These are phyloP conservation scores for Phoxinus phoxinus DNA, from an alignment of 2,113 vertebrate species.

Conservation along the genomic window DNA sequence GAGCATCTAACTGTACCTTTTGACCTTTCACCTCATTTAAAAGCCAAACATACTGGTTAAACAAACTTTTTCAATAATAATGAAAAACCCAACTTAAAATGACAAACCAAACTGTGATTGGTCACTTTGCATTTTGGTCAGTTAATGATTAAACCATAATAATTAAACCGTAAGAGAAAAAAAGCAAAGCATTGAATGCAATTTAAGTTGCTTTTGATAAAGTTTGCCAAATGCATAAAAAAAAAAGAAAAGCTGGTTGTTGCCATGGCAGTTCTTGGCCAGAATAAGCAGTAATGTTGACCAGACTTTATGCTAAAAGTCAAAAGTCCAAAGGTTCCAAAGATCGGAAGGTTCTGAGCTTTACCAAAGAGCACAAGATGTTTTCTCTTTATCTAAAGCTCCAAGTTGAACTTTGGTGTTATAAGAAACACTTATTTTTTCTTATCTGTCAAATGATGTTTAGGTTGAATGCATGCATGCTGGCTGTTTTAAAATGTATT, in stretches of 20 bases:
- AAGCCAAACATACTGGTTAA: not conserved
- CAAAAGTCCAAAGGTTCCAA: not conserved
- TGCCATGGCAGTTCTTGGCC: not conserved
- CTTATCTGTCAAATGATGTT: not conserved
- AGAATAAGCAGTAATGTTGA: not conserved
- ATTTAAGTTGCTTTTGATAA: not conserved
- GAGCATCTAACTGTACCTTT: not conserved
- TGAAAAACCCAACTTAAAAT: not conserved
- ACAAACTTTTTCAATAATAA: not conserved
- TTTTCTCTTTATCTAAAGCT: not conserved
- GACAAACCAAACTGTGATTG: not conserved
- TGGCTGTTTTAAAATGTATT: not conserved
- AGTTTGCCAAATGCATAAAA: not conserved
- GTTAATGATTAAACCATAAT: no score
- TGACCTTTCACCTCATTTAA: not conserved
- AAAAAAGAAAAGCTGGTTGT: no score
- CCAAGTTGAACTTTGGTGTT: no score
- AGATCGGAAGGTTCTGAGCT: not conserved
- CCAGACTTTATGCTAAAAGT: not conserved
- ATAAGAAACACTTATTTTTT: not conserved
- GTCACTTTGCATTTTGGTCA: not conserved
- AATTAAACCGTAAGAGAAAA: not conserved
- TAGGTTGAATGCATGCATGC: not conserved
- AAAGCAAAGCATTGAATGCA: not conserved
- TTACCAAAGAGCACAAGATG: not conserved